These are phyloP conservation scores for Carassius carassius DNA, from an alignment of 2,113 vertebrate species.

Conservation along the genomic window DNA sequence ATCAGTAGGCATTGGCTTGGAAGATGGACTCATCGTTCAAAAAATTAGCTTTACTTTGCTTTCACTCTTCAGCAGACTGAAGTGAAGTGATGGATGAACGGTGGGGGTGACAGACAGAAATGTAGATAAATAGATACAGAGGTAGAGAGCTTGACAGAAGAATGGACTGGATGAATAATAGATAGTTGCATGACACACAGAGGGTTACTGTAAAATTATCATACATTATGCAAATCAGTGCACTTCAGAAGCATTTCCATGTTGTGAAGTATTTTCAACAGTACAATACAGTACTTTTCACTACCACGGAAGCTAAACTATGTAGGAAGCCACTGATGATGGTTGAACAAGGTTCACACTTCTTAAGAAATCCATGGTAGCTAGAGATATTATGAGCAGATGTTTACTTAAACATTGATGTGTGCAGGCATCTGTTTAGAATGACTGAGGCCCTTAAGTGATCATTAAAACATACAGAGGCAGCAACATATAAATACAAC, in stretches of 20 bases:
- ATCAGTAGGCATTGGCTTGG: not conserved
- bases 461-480: not conserved
- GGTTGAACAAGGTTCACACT: not conserved
- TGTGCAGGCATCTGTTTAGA: constrained; percentile 27
- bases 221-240: not conserved
- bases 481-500: not conserved
- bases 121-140: constrained; percentile 11
- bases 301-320: not conserved
- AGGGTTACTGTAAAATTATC: not conserved
- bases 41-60: constrained; percentile 12
- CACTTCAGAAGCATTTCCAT: not conserved
- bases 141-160: not conserved
- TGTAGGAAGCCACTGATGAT: not conserved
- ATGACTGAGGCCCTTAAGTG: not conserved
- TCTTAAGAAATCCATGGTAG: constrained; percentile 4
- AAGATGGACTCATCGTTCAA: constrained; percentile 11
- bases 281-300: not conserved
- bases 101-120: not conserved
- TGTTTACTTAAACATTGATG: constrained; percentile 24
- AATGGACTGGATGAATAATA: not conserved
- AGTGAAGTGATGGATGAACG: not conserved
- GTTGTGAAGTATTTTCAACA: not conserved
- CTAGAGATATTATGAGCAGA: constrained; percentile 5
- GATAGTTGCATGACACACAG: not conserved
- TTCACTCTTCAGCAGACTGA: not conserved